These are phyloP conservation scores for Rallus limicola DNA, from an alignment of 2,113 vertebrate genomes.

Conservation along the genomic window DNA sequence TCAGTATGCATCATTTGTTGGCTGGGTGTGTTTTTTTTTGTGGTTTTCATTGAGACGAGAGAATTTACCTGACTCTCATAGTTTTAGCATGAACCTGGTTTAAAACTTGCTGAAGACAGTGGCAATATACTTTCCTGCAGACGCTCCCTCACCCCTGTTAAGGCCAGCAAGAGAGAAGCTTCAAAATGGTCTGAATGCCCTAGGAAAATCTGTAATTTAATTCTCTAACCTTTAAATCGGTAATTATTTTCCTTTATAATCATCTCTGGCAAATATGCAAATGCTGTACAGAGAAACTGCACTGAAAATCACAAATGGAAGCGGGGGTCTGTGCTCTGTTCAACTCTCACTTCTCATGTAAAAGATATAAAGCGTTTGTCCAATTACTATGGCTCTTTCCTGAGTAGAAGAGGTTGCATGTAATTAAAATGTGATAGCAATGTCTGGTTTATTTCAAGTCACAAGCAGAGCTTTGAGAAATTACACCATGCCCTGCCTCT, in stretches of 20 bases:
- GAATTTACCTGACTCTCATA: not conserved
- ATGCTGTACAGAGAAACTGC: not conserved
- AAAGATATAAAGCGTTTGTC: not conserved
- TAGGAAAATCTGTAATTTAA: not conserved
- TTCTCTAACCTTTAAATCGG: not conserved
- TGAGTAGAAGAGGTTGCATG: not conserved
- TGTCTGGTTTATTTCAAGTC: not conserved
- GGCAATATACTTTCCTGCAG: not conserved
- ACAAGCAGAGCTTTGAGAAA: not conserved
- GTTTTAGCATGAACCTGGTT: not conserved
- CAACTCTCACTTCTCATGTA: not conserved
- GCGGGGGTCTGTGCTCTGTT: not conserved
- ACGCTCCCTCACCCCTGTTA: too few relatives aligned
- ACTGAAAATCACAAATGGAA: not conserved
- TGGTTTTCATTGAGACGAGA: not conserved
- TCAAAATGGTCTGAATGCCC: not conserved
- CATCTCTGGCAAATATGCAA: not conserved
- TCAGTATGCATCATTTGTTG: not conserved
- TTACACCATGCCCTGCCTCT: not conserved
- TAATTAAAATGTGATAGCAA: not conserved
- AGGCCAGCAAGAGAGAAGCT: not conserved
- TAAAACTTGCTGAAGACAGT: not conserved
- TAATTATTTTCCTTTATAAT: not conserved
- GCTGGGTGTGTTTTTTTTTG: fast-evolving
- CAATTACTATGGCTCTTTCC: not conserved